A percentile compares a stretch with the other conserved stretches of the same genome.
Conservation (phyloP, 2,888 invertebrate species). For the Andrena trimmerana region DNA sequence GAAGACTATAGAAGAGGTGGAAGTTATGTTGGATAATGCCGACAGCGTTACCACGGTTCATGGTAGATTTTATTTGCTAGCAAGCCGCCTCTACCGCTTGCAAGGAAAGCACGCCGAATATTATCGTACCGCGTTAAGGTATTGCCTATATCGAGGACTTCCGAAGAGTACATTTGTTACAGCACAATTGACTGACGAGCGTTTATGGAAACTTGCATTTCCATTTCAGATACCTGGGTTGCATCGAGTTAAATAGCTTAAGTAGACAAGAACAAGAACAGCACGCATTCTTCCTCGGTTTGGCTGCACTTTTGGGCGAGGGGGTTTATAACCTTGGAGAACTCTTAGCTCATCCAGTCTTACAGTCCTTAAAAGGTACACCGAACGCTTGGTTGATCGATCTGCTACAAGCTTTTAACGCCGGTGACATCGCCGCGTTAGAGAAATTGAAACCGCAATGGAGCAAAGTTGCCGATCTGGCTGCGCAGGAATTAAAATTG, state of each 20-base stretch:
- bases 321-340: slow-evolving; percentile 99
- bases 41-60: slow-evolving; percentile 98
- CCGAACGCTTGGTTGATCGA: slow-evolving; percentile 95
- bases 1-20: slow-evolving; percentile 94
- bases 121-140: slow-evolving; percentile 96
- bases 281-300: slow-evolving; percentile 95
- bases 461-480: slow-evolving; percentile 93
- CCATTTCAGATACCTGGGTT: slow-evolving; percentile 88
- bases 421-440: slow-evolving; percentile 91
- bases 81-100: slow-evolving; percentile 94
- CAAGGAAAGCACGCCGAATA: slow-evolving; percentile 97
- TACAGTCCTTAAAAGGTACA: slow-evolving; percentile 93
- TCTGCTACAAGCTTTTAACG: slow-evolving; percentile 94
- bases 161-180: neutral
- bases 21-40: slow-evolving; percentile 93
- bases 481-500: slow-evolving; percentile 92
- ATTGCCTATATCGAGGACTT: slow-evolving; percentile 75
- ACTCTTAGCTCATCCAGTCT: slow-evolving; percentile 96
- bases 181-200: neutral
- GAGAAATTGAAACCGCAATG: slow-evolving; percentile 91
- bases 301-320: slow-evolving; percentile 97
- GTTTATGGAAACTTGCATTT: slow-evolving; percentile 3
- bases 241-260: slow-evolving; percentile 90
- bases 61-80: slow-evolving; percentile 96
- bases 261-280: slow-evolving; percentile 89